Evolutionary conservation across 1,140 invertebrate genomes (phyloP).

Genomic region (Pantala flavescens): DNA sequence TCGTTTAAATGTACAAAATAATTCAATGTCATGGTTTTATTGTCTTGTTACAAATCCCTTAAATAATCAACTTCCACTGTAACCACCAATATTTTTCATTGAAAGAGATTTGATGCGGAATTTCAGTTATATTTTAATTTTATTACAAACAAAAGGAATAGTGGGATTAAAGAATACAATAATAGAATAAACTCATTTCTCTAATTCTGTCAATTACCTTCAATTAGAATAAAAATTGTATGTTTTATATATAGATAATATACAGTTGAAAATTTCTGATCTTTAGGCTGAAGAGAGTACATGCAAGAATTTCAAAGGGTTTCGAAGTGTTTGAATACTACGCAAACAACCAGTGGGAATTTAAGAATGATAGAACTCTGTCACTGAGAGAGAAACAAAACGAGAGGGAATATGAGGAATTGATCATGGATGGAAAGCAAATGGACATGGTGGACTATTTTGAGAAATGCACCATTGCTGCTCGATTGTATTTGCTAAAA

Average conservation of each 20-base stretch:
- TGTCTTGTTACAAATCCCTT: no score
- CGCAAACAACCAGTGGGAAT: slow-evolving; percentile 76
- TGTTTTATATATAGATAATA: no score
- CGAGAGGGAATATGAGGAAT: slow-evolving; percentile 44
- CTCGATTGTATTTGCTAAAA: slow-evolving; percentile 66
- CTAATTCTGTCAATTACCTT: no score
- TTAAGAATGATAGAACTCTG: slow-evolving; percentile 50
- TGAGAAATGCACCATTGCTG: slow-evolving; percentile 56
- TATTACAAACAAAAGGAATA: no score
- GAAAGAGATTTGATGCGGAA: no score
- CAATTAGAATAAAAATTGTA: no score
- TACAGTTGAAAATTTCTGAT: no score
- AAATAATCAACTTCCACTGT: no score
- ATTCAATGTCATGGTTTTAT: slow-evolving; percentile 16
- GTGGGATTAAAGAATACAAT: no score
- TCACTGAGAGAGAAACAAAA: slow-evolving; percentile 47
- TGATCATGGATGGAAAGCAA: slow-evolving; percentile 58
- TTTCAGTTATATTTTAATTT: no score
- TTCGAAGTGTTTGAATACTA: slow-evolving; percentile 80
- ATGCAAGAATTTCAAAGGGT: slow-evolving; percentile 64
- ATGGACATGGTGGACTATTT: slow-evolving; percentile 63
- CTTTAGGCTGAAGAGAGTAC: slow-evolving; percentile 59
- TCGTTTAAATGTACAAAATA: slow-evolving; percentile 12
- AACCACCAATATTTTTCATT: no score
- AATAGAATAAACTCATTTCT: no score